Evolutionary conservation across 2,888 invertebrate species (phyloP), one percentile per base, ranked within the genome.

Genomic region (Anthrax anthrax): DNA sequence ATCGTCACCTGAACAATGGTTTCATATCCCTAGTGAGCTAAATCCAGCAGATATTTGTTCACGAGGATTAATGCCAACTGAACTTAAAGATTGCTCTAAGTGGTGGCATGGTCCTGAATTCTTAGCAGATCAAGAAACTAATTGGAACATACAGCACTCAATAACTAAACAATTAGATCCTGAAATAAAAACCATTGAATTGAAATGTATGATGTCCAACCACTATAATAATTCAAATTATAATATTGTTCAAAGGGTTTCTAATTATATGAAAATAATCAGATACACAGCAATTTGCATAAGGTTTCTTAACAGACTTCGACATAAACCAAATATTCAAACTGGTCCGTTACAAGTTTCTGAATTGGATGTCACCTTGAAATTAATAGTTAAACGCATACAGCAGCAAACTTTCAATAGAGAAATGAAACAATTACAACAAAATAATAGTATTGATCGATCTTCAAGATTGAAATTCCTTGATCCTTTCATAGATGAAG

Each of bases 41-140:
- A 63, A 63, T 41, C 58, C 60, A 1, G 58, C 60, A 16, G 60
- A 61, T 48, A 51, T 56, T 13, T 52, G 56, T 4, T 59, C 59
- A 1, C 42, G 61, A 38, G 62, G 62, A 18, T 18, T 43, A n/a
- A 23, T 3, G 32, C 8, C 37, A 14, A 18, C 13, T 12, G 10
- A 9, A 18, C 43, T 19, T n/a, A 27, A 13, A 32, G 18, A 17
- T 16, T 38, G 12, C 29, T 34, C 18, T 14, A 18, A 23, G 18
- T 46, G 17, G 42, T 42, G 19, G 42, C 27, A 16, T 18, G 42
- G 27, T 17, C 32, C 19, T 38, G 18, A 6, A 17, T 38, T n/a
- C 6, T 13, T 39, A 12, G 4, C 12, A 6, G 13, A 5, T 8
- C 4, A n/a, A 8, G 16, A 18, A 13, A 18, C 4, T 18, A 13